Evolutionary conservation across 2,888 invertebrate genomes (phyloP).

Genomic region (Phorcus lineatus): DNA sequence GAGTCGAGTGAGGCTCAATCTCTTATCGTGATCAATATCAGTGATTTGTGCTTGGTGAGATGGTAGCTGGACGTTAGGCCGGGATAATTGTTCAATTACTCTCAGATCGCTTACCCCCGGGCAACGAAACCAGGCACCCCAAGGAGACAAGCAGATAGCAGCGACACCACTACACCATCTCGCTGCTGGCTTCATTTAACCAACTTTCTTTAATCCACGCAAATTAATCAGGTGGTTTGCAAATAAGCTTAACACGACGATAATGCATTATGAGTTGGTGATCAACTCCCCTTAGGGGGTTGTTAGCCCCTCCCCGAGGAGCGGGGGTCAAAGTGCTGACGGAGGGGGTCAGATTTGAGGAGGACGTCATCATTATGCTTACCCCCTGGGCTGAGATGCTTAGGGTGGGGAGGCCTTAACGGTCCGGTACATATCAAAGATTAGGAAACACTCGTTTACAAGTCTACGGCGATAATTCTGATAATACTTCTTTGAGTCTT

Average conservation of each 20-base stretch:
- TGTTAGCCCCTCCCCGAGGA: not conserved
- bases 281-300: not conserved
- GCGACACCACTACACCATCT: not conserved
- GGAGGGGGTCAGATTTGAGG: not conserved
- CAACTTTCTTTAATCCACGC: constrained; percentile 15
- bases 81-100: constrained; percentile 21
- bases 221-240: constrained; percentile 19
- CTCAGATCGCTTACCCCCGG: not conserved
- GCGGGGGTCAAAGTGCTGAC: constrained; percentile 11
- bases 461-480: constrained; percentile 1
- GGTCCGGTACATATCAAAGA: not conserved
- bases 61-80: constrained; percentile 9
- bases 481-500: not conserved
- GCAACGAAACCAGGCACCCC: constrained; percentile 16
- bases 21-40: constrained; percentile 12
- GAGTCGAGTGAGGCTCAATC: not conserved
- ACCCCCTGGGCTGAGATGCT: not conserved
- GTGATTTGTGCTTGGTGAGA: constrained; percentile 4
- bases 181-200: constrained; percentile 7
- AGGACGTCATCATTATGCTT: constrained; percentile 6
- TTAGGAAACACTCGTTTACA: constrained; percentile 12
- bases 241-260: constrained; percentile 5
- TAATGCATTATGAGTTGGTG: constrained; percentile 11
- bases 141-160: constrained; percentile 11
- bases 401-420: constrained; percentile 5